phyloP scores from a whole-genome alignment of 2,797 vertebrate species.

The Adelosebastes latens region DNA sequence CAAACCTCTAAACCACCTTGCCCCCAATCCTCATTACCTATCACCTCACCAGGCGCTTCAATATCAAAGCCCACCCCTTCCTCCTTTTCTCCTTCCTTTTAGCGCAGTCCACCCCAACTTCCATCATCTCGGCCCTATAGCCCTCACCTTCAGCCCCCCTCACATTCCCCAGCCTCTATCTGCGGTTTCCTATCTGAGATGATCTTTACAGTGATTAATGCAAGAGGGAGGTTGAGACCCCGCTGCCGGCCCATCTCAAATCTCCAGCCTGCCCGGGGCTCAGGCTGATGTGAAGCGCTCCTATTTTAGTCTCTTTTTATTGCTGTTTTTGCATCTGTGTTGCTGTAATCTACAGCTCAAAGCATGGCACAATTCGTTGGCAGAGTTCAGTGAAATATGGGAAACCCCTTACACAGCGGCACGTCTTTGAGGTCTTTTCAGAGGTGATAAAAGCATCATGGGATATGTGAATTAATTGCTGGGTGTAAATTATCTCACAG shows the following conservation, averaged over 20 bases:
- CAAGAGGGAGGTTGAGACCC: constrained; percentile 72
- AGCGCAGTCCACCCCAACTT: constrained; percentile 8
- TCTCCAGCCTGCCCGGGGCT: constrained; percentile 43
- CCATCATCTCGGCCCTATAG: constrained; percentile 50
- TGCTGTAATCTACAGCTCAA: constrained; percentile 18
- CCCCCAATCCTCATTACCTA: constrained; percentile 39
- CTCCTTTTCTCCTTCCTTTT: constrained; percentile 2
- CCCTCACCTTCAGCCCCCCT: constrained; percentile 53
- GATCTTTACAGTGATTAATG: constrained; percentile 84
- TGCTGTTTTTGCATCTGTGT: constrained; percentile 40
- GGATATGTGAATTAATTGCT: constrained; percentile 18
- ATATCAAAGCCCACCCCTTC: constrained; percentile 1
- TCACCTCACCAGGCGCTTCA: constrained; percentile 25
- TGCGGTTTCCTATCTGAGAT: constrained; percentile 56
- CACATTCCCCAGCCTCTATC: constrained; percentile 49
- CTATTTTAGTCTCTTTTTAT: constrained; percentile 56
- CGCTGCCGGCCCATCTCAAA: constrained; percentile 62
- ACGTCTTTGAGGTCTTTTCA: constrained; percentile 6
- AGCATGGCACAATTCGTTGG: neutral
- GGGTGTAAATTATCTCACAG: constrained; percentile 13
- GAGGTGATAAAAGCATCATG: constrained; percentile 16
- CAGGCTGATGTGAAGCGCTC: constrained; percentile 18
- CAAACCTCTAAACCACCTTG: constrained; percentile 14
- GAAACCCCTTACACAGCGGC: neutral
- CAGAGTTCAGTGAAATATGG: constrained; percentile 15